These are phyloP conservation scores for Hydraecia micacea DNA, from an alignment of 2,888 invertebrate genomes.

Conservation along the genomic window DNA sequence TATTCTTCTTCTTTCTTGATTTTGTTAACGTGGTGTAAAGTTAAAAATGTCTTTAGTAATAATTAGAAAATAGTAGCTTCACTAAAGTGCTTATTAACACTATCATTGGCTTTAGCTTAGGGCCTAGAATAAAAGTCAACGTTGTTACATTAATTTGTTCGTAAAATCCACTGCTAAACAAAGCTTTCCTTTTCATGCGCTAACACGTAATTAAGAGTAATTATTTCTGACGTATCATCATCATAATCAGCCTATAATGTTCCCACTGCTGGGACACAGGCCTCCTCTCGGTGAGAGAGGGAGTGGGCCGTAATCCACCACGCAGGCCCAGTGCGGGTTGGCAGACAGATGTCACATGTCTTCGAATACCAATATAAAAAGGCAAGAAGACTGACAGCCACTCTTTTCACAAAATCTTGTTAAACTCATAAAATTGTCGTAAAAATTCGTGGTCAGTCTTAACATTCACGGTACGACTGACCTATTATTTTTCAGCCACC, in stretches of 20 bases:
- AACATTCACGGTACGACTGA: slow-evolving; percentile 15
- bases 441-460: background rate
- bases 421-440: background rate
- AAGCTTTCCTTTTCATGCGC: background rate
- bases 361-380: too few species aligned
- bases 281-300: too few species aligned
- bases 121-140: background rate
- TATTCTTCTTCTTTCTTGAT: background rate
- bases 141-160: background rate
- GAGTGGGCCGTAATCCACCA: too few species aligned
- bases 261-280: too few species aligned
- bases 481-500: slow-evolving; percentile 32
- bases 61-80: too few species aligned
- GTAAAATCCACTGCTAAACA: background rate
- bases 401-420: background rate
- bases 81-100: too few species aligned
- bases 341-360: too few species aligned
- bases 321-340: too few species aligned
- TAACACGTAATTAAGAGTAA: background rate
- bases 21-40: too few species aligned
- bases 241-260: too few species aligned
- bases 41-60: background rate
- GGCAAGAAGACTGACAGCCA: background rate
- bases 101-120: background rate
- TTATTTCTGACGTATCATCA: background rate